A percentile compares a stretch with the other conserved stretches of the same genome.
phyloP scores from a whole-genome alignment of 1,140 invertebrate species.

The Drosophila persimilis region DNA sequence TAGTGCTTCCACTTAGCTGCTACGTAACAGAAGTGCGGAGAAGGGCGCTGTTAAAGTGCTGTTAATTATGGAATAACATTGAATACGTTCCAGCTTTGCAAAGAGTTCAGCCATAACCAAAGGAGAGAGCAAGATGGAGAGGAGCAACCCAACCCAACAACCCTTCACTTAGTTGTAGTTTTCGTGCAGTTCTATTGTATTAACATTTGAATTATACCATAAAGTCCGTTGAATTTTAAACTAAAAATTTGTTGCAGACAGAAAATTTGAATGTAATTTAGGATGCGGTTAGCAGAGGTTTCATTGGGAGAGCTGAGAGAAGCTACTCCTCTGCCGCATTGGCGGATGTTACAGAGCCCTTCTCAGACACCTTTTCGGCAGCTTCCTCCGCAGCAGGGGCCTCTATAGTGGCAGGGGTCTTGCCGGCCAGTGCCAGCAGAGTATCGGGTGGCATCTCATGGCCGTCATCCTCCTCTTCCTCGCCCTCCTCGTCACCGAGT shows the following conservation, averaged over 20 bases:
- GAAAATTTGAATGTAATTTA: background rate
- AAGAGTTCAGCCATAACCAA: too few relatives aligned
- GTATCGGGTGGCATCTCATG: slow-evolving; percentile 28
- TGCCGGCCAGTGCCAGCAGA: slow-evolving; percentile 50
- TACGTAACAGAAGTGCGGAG: too few relatives aligned
- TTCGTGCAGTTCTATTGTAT: too few relatives aligned
- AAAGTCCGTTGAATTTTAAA: background rate
- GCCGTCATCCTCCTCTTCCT: slow-evolving; percentile 35
- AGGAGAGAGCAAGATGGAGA: too few relatives aligned
- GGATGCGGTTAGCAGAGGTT: background rate
- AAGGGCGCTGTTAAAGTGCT: too few relatives aligned
- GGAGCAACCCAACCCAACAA: too few relatives aligned
- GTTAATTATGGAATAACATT: too few relatives aligned
- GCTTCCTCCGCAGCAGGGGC: background rate
- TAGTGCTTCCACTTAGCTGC: too few relatives aligned
- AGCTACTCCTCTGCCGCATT: slow-evolving; percentile 23
- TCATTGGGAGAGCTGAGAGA: background rate
- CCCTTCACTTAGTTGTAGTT: too few relatives aligned
- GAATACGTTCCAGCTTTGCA: too few relatives aligned
- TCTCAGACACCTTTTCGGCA: background rate
- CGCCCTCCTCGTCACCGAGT: slow-evolving; percentile 34
- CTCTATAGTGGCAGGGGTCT: slow-evolving; percentile 8
- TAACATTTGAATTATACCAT: too few relatives aligned
- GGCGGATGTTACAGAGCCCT: background rate
- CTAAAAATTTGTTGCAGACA: slow-evolving; percentile 15